phyloP scores from a whole-genome alignment of 2,113 vertebrate genomes.

The Eptesicus fuscus region DNA sequence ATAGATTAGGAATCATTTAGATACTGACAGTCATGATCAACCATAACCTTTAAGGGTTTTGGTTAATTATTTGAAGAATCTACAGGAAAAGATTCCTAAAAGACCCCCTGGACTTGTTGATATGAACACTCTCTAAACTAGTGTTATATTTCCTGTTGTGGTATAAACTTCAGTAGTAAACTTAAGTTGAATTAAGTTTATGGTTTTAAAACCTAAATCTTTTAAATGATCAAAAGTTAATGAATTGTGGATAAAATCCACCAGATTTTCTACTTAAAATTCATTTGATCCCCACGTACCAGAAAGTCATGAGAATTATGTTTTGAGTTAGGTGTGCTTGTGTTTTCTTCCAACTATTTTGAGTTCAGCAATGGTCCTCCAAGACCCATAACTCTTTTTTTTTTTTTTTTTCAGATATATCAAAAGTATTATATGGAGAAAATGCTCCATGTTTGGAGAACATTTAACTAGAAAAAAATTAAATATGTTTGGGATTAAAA shows the following conservation, averaged over 20 bases:
- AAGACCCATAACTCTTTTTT: neutral
- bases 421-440: slow-evolving; percentile 21
- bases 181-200: slow-evolving; percentile 10
- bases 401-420: slow-evolving; percentile 31
- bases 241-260: slow-evolving; percentile 1
- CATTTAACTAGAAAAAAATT: neutral
- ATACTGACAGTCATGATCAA: neutral
- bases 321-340: neutral
- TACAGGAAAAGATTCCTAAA: slow-evolving; percentile 56
- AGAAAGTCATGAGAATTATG: neutral
- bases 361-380: neutral
- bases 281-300: neutral
- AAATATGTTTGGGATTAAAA: neutral
- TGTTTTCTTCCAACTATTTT: slow-evolving; percentile 23
- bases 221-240: slow-evolving; percentile 1
- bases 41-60: slow-evolving; percentile 56
- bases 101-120: slow-evolving; percentile 50
- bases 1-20: neutral
- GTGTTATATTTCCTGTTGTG: neutral
- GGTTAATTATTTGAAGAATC: slow-evolving; percentile 65
- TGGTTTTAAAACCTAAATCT: slow-evolving; percentile 8
- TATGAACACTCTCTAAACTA: neutral
- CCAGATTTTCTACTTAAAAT: slow-evolving; percentile 23
- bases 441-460: neutral
- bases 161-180: neutral